phyloP scores from a whole-genome alignment of 2,797 vertebrate genomes.

The Enteromius trimaculatus region DNA sequence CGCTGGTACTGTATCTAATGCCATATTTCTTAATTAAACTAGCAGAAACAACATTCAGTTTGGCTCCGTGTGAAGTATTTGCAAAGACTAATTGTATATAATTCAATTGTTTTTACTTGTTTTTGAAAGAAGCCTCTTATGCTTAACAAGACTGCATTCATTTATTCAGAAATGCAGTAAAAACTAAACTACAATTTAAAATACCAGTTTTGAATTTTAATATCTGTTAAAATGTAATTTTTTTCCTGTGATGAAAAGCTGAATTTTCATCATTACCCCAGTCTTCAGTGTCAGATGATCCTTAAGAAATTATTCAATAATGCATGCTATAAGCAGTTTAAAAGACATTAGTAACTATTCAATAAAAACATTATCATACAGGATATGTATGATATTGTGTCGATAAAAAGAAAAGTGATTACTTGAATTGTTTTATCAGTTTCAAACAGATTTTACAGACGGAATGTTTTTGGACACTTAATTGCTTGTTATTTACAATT shows the following conservation, averaged over 20 bases:
- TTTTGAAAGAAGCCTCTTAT: background rate
- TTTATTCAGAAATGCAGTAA: background rate
- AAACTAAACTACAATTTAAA: background rate
- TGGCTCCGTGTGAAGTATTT: background rate
- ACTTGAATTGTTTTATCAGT: background rate
- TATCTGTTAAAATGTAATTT: background rate
- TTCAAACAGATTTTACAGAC: background rate
- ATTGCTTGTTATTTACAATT: background rate
- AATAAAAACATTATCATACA: background rate
- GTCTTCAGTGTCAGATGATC: background rate
- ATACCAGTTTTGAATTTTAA: background rate
- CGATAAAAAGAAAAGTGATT: background rate
- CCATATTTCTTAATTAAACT: background rate
- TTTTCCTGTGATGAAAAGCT: background rate
- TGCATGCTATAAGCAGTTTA: background rate
- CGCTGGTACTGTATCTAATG: background rate
- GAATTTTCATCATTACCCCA: background rate
- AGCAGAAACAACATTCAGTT: background rate
- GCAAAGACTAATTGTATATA: background rate
- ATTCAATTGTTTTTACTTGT: background rate
- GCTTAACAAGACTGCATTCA: background rate
- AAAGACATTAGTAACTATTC: background rate
- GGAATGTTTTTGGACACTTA: background rate
- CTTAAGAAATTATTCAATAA: background rate
- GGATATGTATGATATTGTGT: background rate